phyloP scores from a whole-genome alignment of 1,140 invertebrate species.

The Penaeus vannamei region DNA sequence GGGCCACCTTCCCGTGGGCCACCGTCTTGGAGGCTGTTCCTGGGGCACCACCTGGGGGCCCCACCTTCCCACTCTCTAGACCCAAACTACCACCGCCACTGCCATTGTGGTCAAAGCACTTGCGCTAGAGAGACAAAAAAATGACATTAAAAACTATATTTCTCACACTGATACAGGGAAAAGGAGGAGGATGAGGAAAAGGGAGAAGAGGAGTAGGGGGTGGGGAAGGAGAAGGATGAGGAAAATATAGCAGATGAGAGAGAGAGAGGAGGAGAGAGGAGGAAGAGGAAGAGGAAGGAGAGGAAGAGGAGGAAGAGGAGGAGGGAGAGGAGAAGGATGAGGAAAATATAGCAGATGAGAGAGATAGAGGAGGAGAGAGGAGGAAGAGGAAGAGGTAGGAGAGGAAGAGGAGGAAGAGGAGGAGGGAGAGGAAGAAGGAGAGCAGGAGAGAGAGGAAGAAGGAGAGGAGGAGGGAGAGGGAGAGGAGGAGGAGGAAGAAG shows the following conservation, averaged over 20 bases:
- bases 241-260: too few relatives aligned
- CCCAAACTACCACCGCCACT: conserved; percentile 60
- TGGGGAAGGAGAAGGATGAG: neutral
- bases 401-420: neutral
- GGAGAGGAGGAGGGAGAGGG: neutral
- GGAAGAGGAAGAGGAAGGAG: neutral
- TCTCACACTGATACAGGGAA: neutral
- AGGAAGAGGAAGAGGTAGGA: neutral
- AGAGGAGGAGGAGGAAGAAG: neutral
- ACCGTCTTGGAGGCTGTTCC: conserved; percentile 78
- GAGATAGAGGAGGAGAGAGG: neutral
- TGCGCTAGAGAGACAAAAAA: conserved; percentile 41
- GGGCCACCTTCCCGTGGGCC: conserved; percentile 81
- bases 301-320: neutral
- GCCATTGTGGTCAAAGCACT: conserved; percentile 68
- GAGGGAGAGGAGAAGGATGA: neutral
- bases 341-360: neutral
- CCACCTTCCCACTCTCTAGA: conserved; percentile 62
- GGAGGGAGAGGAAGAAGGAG: neutral
- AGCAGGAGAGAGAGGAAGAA: neutral
- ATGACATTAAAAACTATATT: neutral
- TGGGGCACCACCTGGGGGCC: conserved; percentile 55
- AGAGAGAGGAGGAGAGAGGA: neutral
- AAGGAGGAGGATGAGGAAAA: neutral
- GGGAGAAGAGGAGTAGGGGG: neutral